These are phyloP conservation scores for Amphiprion ocellaris DNA, from an alignment of 2,113 vertebrate genomes.

Conservation along the genomic window DNA sequence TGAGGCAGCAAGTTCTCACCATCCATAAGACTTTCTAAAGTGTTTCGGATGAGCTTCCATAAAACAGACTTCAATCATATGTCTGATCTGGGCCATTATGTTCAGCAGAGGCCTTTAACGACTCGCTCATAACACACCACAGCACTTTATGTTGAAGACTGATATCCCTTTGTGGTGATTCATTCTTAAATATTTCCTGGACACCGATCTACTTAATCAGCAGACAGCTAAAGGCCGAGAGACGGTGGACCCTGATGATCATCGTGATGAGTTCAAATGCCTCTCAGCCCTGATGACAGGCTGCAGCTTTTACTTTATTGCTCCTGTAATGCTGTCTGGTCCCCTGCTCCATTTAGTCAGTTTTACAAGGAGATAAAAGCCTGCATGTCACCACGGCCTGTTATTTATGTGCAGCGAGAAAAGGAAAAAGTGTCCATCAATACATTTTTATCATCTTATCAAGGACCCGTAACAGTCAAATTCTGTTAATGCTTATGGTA, in stretches of 20 bases:
- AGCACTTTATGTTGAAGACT: slow-evolving; percentile 38
- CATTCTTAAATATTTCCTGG: slow-evolving; percentile 51
- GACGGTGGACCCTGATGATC: slow-evolving; percentile 13
- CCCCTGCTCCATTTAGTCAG: neutral
- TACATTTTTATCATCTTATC: neutral
- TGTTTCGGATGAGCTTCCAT: slow-evolving; percentile 21
- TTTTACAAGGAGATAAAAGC: slow-evolving; percentile 51
- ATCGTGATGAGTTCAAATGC: slow-evolving; percentile 26
- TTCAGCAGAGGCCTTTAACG: slow-evolving; percentile 47
- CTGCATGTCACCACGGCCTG: neutral
- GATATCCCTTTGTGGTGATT: slow-evolving; percentile 52
- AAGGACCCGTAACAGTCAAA: neutral
- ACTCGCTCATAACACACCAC: slow-evolving; percentile 21
- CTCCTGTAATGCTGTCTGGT: slow-evolving; percentile 15
- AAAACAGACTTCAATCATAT: slow-evolving; percentile 47
- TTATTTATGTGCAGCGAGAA: slow-evolving; percentile 11
- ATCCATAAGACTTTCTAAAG: slow-evolving; percentile 15
- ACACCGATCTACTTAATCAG: slow-evolving; percentile 54
- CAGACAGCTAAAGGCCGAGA: slow-evolving; percentile 27
- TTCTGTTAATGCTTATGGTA: neutral
- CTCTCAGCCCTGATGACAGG: slow-evolving; percentile 25
- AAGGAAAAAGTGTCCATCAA: slow-evolving; percentile 5
- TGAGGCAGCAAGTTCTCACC: neutral
- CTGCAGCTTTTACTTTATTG: slow-evolving; percentile 49
- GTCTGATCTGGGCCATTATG: slow-evolving; percentile 40